These are phyloP conservation scores for Lepetodrilus schrolli DNA, from an alignment of 2,888 invertebrate species.

Conservation along the genomic window DNA sequence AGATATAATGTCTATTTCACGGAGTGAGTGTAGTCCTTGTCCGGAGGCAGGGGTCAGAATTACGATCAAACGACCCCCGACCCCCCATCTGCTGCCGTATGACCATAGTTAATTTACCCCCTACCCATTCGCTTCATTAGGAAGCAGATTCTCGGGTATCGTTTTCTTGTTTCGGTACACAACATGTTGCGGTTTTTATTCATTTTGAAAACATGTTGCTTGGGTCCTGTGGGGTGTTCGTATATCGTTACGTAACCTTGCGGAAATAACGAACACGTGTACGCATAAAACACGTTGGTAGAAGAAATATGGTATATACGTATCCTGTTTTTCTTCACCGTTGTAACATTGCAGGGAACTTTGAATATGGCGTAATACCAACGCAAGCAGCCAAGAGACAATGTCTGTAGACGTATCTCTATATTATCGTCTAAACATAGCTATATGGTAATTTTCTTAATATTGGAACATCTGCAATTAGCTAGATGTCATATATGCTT, in stretches of 20 bases:
- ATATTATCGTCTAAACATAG: not conserved
- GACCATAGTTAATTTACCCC: conserved; percentile 20
- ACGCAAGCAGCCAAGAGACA: not conserved
- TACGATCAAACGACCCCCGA: not conserved
- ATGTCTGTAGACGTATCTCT: not conserved
- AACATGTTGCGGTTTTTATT: not conserved
- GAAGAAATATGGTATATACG: not conserved
- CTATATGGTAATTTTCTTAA: too few relatives aligned
- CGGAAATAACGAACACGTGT: conserved; percentile 8
- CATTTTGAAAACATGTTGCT: conserved; percentile 4
- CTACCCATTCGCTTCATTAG: conserved; percentile 5
- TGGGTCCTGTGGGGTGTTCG: not conserved
- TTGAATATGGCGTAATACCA: not conserved
- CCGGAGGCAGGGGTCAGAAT: conserved; percentile 1
- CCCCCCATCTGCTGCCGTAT: not conserved
- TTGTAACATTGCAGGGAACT: too few relatives aligned
- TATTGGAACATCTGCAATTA: too few relatives aligned
- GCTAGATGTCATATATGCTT: too few relatives aligned
- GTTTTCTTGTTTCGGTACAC: not conserved
- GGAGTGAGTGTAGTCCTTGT: not conserved
- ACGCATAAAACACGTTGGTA: not conserved
- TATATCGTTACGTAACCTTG: too few relatives aligned
- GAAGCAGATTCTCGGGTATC: not conserved
- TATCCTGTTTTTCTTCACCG: not conserved
- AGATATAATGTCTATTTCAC: not conserved